phyloP scores from a whole-genome alignment of 2,888 invertebrate species.

The Lasioglossum villosulum region DNA sequence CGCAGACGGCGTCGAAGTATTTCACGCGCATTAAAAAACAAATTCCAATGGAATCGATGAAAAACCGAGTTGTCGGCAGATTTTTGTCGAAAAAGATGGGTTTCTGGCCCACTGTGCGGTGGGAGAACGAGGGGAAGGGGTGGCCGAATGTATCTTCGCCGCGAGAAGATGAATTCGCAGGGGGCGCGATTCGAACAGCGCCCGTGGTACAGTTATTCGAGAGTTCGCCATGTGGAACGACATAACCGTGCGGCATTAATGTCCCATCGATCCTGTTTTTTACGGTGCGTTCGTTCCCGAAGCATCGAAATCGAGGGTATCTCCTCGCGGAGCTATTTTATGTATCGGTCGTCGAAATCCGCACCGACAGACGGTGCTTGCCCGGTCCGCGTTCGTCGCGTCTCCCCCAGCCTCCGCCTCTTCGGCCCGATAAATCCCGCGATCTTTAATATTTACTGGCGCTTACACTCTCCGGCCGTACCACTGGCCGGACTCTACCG shows the following conservation, averaged over 20 bases:
- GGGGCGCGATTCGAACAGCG: slow-evolving; percentile 1
- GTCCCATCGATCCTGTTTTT: slow-evolving; percentile 55
- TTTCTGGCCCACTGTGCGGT: no score
- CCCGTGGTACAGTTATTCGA: slow-evolving; percentile 17
- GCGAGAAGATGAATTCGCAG: slow-evolving; percentile 11
- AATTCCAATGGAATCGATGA: no score
- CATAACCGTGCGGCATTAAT: slow-evolving; percentile 55
- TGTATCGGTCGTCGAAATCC: slow-evolving; percentile 21
- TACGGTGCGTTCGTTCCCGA: slow-evolving; percentile 43
- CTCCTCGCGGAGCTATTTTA: slow-evolving; percentile 2
- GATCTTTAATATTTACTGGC: slow-evolving; percentile 26
- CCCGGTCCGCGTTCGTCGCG: not conserved
- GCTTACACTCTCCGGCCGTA: slow-evolving; percentile 5
- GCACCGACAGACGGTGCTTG: slow-evolving; percentile 28
- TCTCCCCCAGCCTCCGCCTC: not conserved
- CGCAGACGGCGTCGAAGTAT: no score
- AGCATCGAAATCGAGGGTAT: slow-evolving; percentile 33
- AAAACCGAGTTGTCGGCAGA: no score
- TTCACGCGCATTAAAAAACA: no score
- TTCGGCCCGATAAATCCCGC: not conserved
- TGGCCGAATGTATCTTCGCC: slow-evolving; percentile 3
- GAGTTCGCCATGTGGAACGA: slow-evolving; percentile 45
- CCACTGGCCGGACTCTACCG: slow-evolving; percentile 2
- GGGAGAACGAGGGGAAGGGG: not conserved
- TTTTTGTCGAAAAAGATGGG: no score